A percentile compares a stretch with the other conserved stretches of the same genome.
Conservation (phyloP, 2,113 vertebrate species). For the Vimba vimba region DNA sequence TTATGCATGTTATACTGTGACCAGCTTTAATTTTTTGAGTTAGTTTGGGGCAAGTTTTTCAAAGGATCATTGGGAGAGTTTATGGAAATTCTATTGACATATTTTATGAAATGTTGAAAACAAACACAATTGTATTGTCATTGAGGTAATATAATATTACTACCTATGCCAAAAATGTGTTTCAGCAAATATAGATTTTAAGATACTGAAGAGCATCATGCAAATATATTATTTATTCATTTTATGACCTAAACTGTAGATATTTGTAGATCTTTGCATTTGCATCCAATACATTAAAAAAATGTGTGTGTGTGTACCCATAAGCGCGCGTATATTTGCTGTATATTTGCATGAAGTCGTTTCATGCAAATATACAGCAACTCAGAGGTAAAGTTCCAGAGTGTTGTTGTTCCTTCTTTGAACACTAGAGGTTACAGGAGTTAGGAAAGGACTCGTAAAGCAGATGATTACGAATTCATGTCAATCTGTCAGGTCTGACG, state of each 20-base stretch:
- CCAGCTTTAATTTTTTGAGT: neutral
- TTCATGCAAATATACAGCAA: neutral
- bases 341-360: neutral
- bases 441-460: neutral
- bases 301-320: too few relatives aligned
- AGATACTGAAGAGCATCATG: neutral
- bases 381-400: neutral
- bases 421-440: constrained; percentile 26
- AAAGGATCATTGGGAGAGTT: neutral
- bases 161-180: neutral
- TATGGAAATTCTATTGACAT: neutral
- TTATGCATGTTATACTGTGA: neutral
- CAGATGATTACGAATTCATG: neutral
- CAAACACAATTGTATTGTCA: neutral
- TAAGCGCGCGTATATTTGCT: neutral
- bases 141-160: neutral
- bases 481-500: neutral
- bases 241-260: neutral
- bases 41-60: neutral
- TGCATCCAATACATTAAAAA: neutral
- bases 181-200: neutral
- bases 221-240: neutral
- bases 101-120: neutral
- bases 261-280: neutral
- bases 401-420: neutral